Base-by-base conservation (phyloP, 2,888 invertebrate species). In the Agrochola litura region DNA sequence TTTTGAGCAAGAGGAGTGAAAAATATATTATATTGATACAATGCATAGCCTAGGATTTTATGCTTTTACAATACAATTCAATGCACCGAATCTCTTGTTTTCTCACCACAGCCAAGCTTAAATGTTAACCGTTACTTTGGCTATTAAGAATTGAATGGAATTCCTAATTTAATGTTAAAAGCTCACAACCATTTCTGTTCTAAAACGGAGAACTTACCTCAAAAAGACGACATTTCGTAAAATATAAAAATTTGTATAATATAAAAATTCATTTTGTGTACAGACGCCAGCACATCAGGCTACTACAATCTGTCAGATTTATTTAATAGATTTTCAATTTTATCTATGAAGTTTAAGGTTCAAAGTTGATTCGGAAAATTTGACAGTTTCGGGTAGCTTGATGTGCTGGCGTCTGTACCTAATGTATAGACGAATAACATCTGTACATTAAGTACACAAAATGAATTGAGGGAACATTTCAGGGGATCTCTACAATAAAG, bases 131-230 rank as follows among this genome's bases (percentile, higher is more conserved):
- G 30, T 30, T 14, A 67, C 70, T 41, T 63, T 37, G 10, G 0
- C 10, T 46, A 16, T 25, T 56, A 63, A 16, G 0, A 2, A 71
- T 52, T 78, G 16, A n/a, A 54, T 43, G 41, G 43, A 60, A 54
- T 43, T 25, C 12, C 25, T 65, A 65, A 60, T 54, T 60, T 19
- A 43, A 71, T 60, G 22, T n/a, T 58, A 41, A 77, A 79, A 61
- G n/a, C 65, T 72, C 43, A 60, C 46, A 60, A 30, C 1, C 19
- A 54, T 43, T 58, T 46, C 16, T 30, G 22, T 65, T 49, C 8
- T 22, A 37, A 66, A 60, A 58, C 4, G n/a, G 43, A 22, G 22
- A 54, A 22, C 12, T 77, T 52, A 41, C 41, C 14, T 60, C 52
- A 54, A 43, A 77, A 54, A 22, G 43, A 69, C 19, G 43, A 69